Conservation (phyloP, 2,888 invertebrate species). For the Tenodera sinensis region DNA sequence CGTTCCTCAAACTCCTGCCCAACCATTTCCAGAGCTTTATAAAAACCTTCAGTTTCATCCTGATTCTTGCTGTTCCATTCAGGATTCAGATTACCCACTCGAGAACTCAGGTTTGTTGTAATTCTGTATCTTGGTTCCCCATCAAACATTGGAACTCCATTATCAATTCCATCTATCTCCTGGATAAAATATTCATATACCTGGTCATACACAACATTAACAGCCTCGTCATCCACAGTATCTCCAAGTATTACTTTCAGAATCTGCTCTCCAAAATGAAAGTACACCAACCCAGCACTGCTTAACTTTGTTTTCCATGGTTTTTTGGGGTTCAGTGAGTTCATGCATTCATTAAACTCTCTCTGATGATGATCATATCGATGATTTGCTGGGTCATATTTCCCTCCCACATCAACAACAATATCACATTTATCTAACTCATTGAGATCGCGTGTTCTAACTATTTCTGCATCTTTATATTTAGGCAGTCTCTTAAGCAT, state of each 20-base stretch:
- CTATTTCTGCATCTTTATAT: constrained; percentile 75
- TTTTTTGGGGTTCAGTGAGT: constrained; percentile 57
- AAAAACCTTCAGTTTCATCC: constrained; percentile 60
- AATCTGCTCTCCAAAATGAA: constrained; percentile 81
- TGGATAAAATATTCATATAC: constrained; percentile 85
- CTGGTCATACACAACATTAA: constrained; percentile 59
- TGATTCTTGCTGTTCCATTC: constrained; percentile 66
- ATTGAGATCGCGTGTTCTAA: constrained; percentile 59
- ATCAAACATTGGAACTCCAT: constrained; percentile 82
- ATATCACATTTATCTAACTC: constrained; percentile 80
- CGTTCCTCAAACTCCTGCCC: constrained; percentile 74
- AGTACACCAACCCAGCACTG: constrained; percentile 90
- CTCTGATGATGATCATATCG: constrained; percentile 95
- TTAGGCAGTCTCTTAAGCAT: constrained; percentile 79
- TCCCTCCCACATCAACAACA: constrained; percentile 91
- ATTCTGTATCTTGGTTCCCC: constrained; percentile 64
- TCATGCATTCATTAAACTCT: constrained; percentile 64
- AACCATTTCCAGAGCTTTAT: constrained; percentile 72
- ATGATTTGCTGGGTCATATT: constrained; percentile 69
- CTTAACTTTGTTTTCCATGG: constrained; percentile 68
- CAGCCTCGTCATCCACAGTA: constrained; percentile 47
- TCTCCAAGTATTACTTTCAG: constrained; percentile 57
- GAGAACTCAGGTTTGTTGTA: constrained; percentile 70
- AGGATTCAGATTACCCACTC: constrained; percentile 78
- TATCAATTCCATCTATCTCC: constrained; percentile 96